Base-by-base conservation (phyloP, 2,888 invertebrate genomes). In the Trachelus troglodyta region DNA sequence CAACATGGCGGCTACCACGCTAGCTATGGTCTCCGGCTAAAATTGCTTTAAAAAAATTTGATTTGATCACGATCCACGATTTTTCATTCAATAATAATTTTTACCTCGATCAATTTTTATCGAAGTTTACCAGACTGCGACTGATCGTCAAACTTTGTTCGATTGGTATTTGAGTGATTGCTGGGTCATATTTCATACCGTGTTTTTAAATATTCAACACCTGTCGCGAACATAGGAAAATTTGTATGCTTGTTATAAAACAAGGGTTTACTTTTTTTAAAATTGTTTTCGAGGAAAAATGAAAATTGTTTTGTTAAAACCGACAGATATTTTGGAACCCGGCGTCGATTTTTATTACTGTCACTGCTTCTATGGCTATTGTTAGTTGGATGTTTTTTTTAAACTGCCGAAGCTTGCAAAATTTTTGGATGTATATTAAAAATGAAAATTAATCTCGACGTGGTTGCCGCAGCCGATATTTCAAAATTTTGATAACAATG, bases 21-120 rank as follows among this genome's bases (percentile, higher is more conserved):
- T 74, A 78, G 79, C 81, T 81, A 85, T 85, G 81, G 80, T 80
- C 79, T 37, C 76, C 73, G 79, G 81, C 81, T 85, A 83, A 85
- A 71, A 79, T 79, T 81, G 81, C 74, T 3, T 1, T 33, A 33
- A 76, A 73, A 56, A 23, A 71, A 31, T 0, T 71, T 31, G 12
- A 11, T 9, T 56, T 23, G 23, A 9, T 56, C 23, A 15, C 9
- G 56, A 56, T 23, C 2, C 9, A 23, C 23, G 23, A 23, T 56
- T 23, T 56, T 56, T 23, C 23, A 23, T 56, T 56, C 2, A 23
- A 23, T 23, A 23, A 56, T 56, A 2, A 9, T 23, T 23, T 56
- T 9, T 23, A 9, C 6, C 6, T 23, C 56, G 56, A 23, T 56
- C 56, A 23, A 56, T 56, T 56, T 56, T 6, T 56, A 56, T 23